Percentiles rank a stretch among this genome's conserved stretches.
phyloP scores from a whole-genome alignment of 2,797 vertebrate species.

The Coreius guichenoti region DNA sequence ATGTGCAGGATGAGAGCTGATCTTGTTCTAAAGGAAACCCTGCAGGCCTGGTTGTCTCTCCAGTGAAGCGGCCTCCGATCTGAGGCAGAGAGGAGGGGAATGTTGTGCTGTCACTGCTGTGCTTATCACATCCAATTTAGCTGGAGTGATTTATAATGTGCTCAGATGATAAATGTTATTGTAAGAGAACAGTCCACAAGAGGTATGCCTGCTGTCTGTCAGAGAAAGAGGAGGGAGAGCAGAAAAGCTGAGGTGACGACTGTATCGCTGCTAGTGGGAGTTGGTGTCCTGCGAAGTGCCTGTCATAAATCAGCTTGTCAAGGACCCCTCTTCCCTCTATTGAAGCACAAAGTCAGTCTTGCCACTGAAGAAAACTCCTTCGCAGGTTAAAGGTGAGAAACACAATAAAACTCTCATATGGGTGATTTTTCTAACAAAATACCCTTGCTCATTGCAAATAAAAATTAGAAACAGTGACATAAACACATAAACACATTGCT shows the following conservation, averaged over 20 bases:
- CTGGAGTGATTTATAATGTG: slow-evolving; percentile 81
- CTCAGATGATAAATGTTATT: slow-evolving; percentile 79
- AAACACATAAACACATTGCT: slow-evolving; percentile 17
- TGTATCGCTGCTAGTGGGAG: slow-evolving; percentile 67
- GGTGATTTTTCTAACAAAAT: background rate
- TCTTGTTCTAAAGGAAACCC: slow-evolving; percentile 23
- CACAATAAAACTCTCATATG: background rate
- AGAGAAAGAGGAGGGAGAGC: slow-evolving; percentile 23
- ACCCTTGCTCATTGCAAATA: slow-evolving; percentile 8
- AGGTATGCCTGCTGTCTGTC: slow-evolving; percentile 66
- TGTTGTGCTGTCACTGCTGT: slow-evolving; percentile 71
- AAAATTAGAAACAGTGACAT: slow-evolving; percentile 7
- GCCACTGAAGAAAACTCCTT: slow-evolving; percentile 11
- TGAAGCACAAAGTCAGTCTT: slow-evolving; percentile 60
- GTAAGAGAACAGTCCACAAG: slow-evolving; percentile 67
- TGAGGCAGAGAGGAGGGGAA: slow-evolving; percentile 70
- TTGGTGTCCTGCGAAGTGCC: slow-evolving; percentile 70
- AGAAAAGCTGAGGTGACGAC: slow-evolving; percentile 63
- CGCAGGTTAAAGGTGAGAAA: background rate
- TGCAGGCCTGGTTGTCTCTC: slow-evolving; percentile 69
- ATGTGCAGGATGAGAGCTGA: slow-evolving; percentile 2
- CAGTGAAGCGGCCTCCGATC: slow-evolving; percentile 57
- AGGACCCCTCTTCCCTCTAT: slow-evolving; percentile 49
- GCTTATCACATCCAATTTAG: slow-evolving; percentile 80
- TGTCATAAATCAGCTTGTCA: slow-evolving; percentile 74